Percentiles rank a stretch among this genome's conserved stretches.
These are phyloP conservation scores for Antheraea yamamai DNA, from an alignment of 2,888 invertebrate genomes.

Conservation along the genomic window DNA sequence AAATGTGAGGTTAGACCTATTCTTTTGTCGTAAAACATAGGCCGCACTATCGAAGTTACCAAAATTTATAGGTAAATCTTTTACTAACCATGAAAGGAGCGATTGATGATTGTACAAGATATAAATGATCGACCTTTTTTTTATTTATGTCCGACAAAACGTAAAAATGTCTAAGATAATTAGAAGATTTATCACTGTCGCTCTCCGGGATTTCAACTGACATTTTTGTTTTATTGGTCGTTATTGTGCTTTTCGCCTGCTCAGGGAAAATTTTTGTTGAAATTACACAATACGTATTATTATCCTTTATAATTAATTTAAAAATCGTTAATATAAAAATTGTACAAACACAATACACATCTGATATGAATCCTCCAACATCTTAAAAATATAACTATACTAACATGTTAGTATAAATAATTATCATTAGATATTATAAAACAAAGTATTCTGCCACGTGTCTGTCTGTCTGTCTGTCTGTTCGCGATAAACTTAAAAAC, in stretches of 20 bases:
- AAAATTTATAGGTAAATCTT: slow-evolving; percentile 13
- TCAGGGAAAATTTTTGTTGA: not conserved
- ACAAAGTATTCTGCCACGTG: too few relatives aligned
- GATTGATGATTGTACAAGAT: slow-evolving; percentile 32
- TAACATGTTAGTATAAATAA: too few relatives aligned
- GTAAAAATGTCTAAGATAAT: slow-evolving; percentile 51
- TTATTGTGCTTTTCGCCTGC: slow-evolving; percentile 4
- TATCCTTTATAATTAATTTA: not conserved
- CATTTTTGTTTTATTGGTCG: slow-evolving; percentile 33
- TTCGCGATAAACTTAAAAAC: too few relatives aligned
- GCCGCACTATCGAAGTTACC: not conserved
- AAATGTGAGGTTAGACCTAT: too few relatives aligned
- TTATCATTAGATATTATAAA: too few relatives aligned
- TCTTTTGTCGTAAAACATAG: not conserved
- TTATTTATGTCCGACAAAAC: slow-evolving; percentile 31
- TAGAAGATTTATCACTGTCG: slow-evolving; percentile 51
- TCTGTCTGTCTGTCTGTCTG: too few relatives aligned
- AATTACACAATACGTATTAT: not conserved
- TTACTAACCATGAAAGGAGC: not conserved
- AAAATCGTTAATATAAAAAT: not conserved
- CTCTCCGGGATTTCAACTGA: slow-evolving; percentile 35
- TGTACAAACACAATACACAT: not conserved
- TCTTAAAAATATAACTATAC: too few relatives aligned
- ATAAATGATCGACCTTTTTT: slow-evolving; percentile 29
- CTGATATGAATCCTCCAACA: not conserved